These are phyloP conservation scores for Artibeus lituratus DNA, from an alignment of 2,797 vertebrate species.

Conservation along the genomic window DNA sequence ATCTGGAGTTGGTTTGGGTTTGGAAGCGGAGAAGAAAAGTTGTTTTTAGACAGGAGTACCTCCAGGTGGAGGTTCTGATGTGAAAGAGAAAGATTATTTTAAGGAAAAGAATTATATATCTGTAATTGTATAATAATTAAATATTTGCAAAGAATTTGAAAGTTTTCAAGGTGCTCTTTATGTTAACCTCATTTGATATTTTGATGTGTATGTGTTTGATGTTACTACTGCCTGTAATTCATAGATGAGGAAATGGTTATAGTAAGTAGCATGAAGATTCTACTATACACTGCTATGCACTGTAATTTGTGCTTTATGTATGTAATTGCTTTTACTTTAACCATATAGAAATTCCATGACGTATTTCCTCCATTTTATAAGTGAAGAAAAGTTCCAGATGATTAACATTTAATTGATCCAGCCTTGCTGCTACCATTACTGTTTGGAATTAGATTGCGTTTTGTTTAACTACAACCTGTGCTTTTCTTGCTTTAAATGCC, in stretches of 20 bases:
- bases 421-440: neutral
- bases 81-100: slow-evolving; percentile 36
- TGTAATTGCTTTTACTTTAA: slow-evolving; percentile 8
- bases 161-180: neutral
- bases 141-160: slow-evolving; percentile 3
- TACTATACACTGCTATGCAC: neutral
- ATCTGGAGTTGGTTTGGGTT: neutral
- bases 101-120: neutral
- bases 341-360: neutral
- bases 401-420: neutral
- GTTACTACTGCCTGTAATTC: neutral
- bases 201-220: neutral
- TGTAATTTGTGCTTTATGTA: neutral
- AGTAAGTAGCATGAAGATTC: neutral
- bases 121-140: neutral
- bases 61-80: neutral
- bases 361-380: neutral
- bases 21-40: neutral
- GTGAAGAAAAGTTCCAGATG: neutral
- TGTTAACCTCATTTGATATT: slow-evolving; percentile 31
- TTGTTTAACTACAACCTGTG: neutral
- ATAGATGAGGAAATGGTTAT: neutral
- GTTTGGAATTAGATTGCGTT: neutral
- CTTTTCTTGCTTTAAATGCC: neutral
- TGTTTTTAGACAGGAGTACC: neutral